Conservation (phyloP, 2,888 invertebrate species). For the Sycophila texana region DNA sequence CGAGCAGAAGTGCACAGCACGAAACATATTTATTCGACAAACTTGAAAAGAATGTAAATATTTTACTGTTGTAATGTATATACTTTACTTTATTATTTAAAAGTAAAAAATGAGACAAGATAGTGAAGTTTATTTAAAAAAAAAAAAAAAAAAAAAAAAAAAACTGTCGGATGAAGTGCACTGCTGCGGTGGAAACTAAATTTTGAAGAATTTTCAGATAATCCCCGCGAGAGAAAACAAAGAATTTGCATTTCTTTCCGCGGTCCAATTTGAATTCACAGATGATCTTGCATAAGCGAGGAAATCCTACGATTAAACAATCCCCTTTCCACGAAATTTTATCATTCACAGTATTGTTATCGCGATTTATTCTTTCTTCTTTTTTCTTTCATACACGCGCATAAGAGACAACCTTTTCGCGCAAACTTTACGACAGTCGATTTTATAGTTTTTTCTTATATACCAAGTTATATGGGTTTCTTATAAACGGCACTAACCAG, state of each 20-base stretch:
- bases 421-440: conserved; percentile 1
- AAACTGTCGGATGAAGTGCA: too few species aligned
- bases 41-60: too few species aligned
- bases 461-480: background rate
- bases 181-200: too few species aligned
- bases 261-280: background rate
- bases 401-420: background rate
- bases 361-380: background rate
- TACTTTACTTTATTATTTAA: too few species aligned
- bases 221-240: conserved; percentile 11
- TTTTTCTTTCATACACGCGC: background rate
- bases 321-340: background rate
- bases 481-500: background rate
- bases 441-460: conserved; percentile 9
- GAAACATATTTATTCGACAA: too few species aligned
- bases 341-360: background rate
- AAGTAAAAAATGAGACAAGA: too few species aligned
- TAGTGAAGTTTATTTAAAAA: too few species aligned
- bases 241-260: background rate
- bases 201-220: background rate
- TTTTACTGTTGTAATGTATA: too few species aligned
- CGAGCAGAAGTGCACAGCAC: too few species aligned
- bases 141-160: too few species aligned
- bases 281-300: background rate
- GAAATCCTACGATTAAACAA: too few species aligned